Conservation (phyloP, 35 echinoderm and acorn worm genomes). For the Strongylocentrotus purpuratus region DNA sequence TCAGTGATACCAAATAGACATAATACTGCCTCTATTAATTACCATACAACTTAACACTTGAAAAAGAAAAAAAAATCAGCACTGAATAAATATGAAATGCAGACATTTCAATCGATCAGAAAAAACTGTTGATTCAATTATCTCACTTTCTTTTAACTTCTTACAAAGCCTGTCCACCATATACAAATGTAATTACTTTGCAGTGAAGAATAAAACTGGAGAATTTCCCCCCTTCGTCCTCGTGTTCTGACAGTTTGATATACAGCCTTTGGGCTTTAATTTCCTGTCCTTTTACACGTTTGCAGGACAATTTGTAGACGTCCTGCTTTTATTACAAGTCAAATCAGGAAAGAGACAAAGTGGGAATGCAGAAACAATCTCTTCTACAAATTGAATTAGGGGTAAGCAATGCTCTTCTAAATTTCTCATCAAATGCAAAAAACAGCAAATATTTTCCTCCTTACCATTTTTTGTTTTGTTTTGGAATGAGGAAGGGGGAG, state of each 20-base stretch:
- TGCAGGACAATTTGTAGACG: not conserved
- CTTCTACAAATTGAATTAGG: not conserved
- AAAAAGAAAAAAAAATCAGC: not conserved
- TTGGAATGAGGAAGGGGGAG: not conserved
- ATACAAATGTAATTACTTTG: not conserved
- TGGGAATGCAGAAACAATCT: not conserved
- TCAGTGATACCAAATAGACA: not conserved
- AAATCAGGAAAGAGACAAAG: not conserved
- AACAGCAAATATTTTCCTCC: not conserved
- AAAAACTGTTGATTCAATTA: not conserved
- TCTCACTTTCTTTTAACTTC: not conserved
- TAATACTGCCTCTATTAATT: not conserved
- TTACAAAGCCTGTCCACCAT: not conserved
- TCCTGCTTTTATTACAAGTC: conserved; percentile 12
- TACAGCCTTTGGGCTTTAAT: conserved; percentile 17
- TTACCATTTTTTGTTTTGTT: not conserved
- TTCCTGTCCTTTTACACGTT: conserved; percentile 2
- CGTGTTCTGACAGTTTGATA: not conserved
- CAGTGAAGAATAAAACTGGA: not conserved
- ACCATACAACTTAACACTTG: not conserved
- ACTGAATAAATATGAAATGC: not conserved
- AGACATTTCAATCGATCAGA: not conserved
- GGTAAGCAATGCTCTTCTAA: not conserved
- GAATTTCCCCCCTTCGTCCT: not conserved
- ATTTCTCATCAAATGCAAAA: not conserved